phyloP scores from a whole-genome alignment of 2,888 invertebrate genomes.

The Campopleginae sp. region DNA sequence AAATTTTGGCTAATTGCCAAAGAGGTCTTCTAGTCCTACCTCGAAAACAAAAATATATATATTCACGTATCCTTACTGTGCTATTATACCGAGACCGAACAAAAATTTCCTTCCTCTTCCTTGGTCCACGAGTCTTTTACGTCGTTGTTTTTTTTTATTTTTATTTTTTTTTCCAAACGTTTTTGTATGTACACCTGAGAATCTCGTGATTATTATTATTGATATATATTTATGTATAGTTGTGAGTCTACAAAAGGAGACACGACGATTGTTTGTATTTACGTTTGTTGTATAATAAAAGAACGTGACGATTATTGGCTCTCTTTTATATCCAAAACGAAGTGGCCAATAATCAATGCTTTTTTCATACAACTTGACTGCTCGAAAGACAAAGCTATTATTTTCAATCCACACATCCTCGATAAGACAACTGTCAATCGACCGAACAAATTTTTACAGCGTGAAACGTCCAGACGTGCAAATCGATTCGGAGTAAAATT shows the following conservation, averaged over 20 bases:
- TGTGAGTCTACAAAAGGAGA: conserved; percentile 41
- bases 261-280: conserved; percentile 75
- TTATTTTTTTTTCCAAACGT: neutral
- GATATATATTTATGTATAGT: conserved; percentile 57
- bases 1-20: conserved; percentile 79
- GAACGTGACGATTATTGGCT: conserved; percentile 65
- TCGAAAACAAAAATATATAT: conserved; percentile 72
- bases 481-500: no score
- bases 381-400: conserved; percentile 8
- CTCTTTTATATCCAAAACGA: conserved; percentile 37
- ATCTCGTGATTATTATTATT: conserved; percentile 27
- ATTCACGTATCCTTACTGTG: conserved; percentile 41
- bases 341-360: conserved; percentile 30
- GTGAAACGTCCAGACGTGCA: no score
- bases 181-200: conserved; percentile 13
- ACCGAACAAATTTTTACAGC: no score
- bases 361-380: conserved; percentile 40
- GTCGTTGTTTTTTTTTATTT: neutral
- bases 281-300: conserved; percentile 81
- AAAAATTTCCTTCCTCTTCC: conserved; percentile 10
- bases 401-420: neutral
- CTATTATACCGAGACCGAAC: conserved; percentile 34
- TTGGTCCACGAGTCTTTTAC: neutral
- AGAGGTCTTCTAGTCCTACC: conserved; percentile 83
- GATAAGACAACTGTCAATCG: neutral